Base-by-base conservation (phyloP, 1,140 invertebrate genomes). In the Drosophila funebris region DNA sequence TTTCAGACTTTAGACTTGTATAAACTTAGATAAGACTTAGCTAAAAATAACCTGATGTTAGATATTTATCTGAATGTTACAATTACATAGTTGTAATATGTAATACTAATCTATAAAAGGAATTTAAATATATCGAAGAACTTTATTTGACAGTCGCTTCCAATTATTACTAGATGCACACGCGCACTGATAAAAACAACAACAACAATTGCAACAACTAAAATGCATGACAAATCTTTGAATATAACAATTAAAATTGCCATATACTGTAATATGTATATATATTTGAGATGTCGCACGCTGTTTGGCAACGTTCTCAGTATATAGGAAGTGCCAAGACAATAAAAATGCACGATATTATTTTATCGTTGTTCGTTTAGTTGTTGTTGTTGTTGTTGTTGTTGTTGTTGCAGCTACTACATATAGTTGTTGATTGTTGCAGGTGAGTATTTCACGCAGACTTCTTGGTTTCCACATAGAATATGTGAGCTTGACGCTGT, bases 381-480 rank as follows among this genome's bases (percentile, higher is more conserved):
- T 37, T 58, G 36, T 36, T 73, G 44, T 56, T 29, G 66, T 53
- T 54, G 24, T 22, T 54, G 46, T 20, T 54, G 36, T 44, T 56
- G 56, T 4, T 63, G 37, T 50, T 46, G 39, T 18, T 61, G 24
- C n/a, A 31, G 24, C 29, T 37, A 54, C 11, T 67, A 24, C 36
- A 18, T 36, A 48, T 53, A 60, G 53, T 46, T 63, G 74, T 61
- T 87, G 82, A 82, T 88, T 82, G 78, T 37, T 76, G 83, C 83
- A 88, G 83, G 78, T 87, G 83, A 88, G 83, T 82, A 87, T 87
- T 87, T 78, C 41, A 66, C 63, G 43, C 27, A 27, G 66, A 78
- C 70, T 85, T 87, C 78, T 82, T 87, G 74, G 82, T 87, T 88
- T 85, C 62, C 56, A 61, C 53, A 31, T 62, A 27, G 64, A 76